Percentiles rank a stretch among this genome's conserved stretches.
Conservation (phyloP, 2,888 invertebrate species). For the Eupithecia abbreviata region DNA sequence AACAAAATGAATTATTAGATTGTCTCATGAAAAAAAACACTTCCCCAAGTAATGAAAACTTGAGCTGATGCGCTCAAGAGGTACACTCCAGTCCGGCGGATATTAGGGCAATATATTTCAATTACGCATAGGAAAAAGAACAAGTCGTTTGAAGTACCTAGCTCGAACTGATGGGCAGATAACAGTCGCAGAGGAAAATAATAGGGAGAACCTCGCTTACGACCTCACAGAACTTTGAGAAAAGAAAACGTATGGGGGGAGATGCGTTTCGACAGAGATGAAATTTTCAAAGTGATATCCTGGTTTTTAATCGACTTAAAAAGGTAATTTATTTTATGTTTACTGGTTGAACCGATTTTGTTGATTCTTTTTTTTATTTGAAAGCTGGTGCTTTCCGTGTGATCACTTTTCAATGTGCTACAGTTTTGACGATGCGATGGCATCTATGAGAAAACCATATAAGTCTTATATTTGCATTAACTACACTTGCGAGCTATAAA, state of each 20-base stretch:
- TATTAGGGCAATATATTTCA: conserved; percentile 84
- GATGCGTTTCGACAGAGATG: conserved; percentile 63
- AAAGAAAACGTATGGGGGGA: conserved; percentile 69
- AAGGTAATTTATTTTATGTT: too few species aligned
- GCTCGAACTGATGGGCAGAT: conserved; percentile 82
- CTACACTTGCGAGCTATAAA: too few species aligned
- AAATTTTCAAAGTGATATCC: conserved; percentile 49
- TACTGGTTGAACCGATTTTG: too few species aligned
- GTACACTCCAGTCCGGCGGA: conserved; percentile 78
- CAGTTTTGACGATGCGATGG: too few species aligned
- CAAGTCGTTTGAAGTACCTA: conserved; percentile 83
- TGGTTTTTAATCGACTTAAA: background rate
- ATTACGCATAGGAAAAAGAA: conserved; percentile 84
- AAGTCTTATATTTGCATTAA: too few species aligned
- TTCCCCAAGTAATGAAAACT: conserved; percentile 81
- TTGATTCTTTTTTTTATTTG: too few species aligned
- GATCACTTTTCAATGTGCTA: too few species aligned
- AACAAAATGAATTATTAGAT: conserved; percentile 81
- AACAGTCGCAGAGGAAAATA: conserved; percentile 76
- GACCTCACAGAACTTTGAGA: conserved; percentile 74
- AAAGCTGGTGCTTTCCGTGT: too few species aligned
- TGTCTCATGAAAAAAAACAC: conserved; percentile 77
- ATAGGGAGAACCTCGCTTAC: conserved; percentile 79
- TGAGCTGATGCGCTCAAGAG: conserved; percentile 79
- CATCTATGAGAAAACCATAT: too few species aligned